phyloP scores from a whole-genome alignment of 2,113 vertebrate species.

The Accipiter cooperii region DNA sequence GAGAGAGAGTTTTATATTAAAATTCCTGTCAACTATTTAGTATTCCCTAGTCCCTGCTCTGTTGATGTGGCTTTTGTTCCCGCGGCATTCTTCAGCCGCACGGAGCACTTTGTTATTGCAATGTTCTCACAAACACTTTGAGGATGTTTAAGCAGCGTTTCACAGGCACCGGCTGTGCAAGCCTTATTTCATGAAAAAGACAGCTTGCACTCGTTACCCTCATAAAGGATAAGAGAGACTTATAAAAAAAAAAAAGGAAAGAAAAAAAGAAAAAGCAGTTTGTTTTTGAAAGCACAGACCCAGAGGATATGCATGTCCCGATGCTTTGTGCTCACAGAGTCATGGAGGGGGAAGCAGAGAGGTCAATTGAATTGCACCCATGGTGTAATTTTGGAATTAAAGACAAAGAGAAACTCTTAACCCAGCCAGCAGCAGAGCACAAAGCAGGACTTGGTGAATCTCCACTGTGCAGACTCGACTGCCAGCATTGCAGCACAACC shows the following conservation, averaged over 20 bases:
- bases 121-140: constrained; percentile 67
- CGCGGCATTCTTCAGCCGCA: constrained; percentile 60
- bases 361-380: background rate
- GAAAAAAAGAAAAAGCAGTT: background rate
- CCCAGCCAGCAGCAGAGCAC: background rate
- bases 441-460: background rate
- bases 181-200: background rate
- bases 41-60: constrained; percentile 65
- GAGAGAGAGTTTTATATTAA: constrained; percentile 78
- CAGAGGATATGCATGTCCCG: background rate
- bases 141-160: constrained; percentile 18
- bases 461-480: rapidly evolving
- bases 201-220: rapidly evolving
- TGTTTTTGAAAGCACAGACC: background rate
- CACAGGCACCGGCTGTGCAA: constrained; percentile 10
- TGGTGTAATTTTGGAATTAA: background rate
- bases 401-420: background rate
- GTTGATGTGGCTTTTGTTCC: constrained; percentile 73
- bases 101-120: constrained; percentile 65
- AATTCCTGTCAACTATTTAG: constrained; percentile 76
- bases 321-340: background rate
- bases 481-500: background rate
- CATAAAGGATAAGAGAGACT: background rate
- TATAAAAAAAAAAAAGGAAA: background rate
- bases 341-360: background rate